Evolutionary conservation across 2,113 vertebrate species (phyloP), one percentile per base, ranked within the genome.

Genomic region (Ammodytes dubius): DNA sequence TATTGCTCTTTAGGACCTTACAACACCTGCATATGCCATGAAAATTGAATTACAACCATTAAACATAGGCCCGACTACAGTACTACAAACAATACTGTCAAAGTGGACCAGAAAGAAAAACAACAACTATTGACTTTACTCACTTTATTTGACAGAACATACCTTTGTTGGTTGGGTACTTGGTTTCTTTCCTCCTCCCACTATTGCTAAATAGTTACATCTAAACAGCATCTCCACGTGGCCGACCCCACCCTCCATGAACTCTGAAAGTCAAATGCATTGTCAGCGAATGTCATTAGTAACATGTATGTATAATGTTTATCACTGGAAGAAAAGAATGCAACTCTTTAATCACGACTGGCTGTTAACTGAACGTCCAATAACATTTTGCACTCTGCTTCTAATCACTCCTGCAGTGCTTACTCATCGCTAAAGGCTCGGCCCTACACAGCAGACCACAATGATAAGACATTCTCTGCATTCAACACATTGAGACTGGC

Each of bases 101-200:
- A 19, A 53, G 13, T 2, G 17, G 13, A 3, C 7, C 8, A 14
- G 17, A 52, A 56, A 58, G 17, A 37, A 47, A 39, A 9, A 0
- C 15, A 46, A n/a, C 53, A 27, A 27, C 5, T 5, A 15, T 39
- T 11, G 6, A 39, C 61, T 19, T 7, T 27, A 3, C 1, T 37
- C 5, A 54, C 11, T 19, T 5, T 0, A 27, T 4, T 0, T 27
- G 35, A 11, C 7, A 19, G 11, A 60, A 68, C 56, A 54, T 94
- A 99, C 98, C 98, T 99, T 99, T 99, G 91, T 99, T 99, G 17
- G 98, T 98, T 45, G 98, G 98, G 64, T 99, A 99, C 81, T 99
- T 99, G 0, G 98, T 86, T 99, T 99, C 85, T 99, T 99, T 39
- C 98, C 98, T 88, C 98, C 98, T 83, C 98, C 98, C 17, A 99